Percentiles rank a stretch among this genome's conserved stretches.
Conservation (phyloP, 2,113 vertebrate genomes). For the Nycticryphes semicollaris region DNA sequence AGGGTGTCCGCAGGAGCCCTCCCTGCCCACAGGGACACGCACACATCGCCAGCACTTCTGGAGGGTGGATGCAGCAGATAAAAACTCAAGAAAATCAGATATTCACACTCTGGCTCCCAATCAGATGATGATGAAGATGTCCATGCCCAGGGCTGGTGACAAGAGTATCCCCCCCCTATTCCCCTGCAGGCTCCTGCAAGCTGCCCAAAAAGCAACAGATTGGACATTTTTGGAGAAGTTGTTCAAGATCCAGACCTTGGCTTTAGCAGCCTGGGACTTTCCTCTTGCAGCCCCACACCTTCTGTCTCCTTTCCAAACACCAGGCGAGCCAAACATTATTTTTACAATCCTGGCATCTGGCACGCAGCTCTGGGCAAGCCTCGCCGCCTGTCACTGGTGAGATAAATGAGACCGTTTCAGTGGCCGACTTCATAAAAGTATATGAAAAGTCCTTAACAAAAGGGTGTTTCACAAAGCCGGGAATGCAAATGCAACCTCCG, state of each 20-base stretch:
- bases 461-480: slow-evolving; percentile 1
- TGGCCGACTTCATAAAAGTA: slow-evolving; percentile 51
- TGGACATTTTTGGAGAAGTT: neutral
- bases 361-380: neutral
- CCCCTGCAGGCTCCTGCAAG: neutral
- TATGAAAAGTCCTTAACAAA: slow-evolving; percentile 39
- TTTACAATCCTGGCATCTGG: slow-evolving; percentile 22
- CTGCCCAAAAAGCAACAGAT: slow-evolving; percentile 3
- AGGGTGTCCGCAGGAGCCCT: neutral
- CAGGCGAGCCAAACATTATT: slow-evolving; percentile 51
- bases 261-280: slow-evolving; percentile 22
- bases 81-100: neutral
- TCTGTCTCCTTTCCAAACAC: slow-evolving; percentile 51
- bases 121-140: neutral
- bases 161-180: neutral
- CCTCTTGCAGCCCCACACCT: neutral
- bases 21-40: accelerated
- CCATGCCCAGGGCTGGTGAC: neutral
- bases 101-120: neutral
- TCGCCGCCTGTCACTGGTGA: slow-evolving; percentile 8
- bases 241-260: neutral
- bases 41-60: neutral
- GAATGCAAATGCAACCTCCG: slow-evolving; percentile 19
- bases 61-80: neutral
- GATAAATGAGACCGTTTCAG: slow-evolving; percentile 23